Percentiles rank a stretch among this genome's conserved stretches.
Conservation (phyloP, 2,113 vertebrate genomes). For the Proterorhinus semilunaris region DNA sequence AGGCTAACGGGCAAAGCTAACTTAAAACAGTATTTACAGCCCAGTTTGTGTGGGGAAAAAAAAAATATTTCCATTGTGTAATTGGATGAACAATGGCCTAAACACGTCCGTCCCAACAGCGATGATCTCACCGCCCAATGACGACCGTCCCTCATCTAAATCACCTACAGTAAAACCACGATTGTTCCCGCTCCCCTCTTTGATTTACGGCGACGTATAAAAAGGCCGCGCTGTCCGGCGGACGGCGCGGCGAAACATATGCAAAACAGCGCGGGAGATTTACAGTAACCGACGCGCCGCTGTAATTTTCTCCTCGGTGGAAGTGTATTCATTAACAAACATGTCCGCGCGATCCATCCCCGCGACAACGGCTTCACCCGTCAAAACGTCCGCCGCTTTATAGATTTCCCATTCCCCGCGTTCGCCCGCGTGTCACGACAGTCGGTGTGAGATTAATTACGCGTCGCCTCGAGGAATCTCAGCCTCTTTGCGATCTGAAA, state of each 20-base stretch:
- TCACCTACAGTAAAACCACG: background rate
- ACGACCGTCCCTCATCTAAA: background rate
- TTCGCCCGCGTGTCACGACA: background rate
- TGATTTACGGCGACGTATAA: conserved; percentile 63
- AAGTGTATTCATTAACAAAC: conserved; percentile 15
- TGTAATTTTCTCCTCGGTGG: background rate
- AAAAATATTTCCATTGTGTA: no score
- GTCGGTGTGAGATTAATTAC: background rate
- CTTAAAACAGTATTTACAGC: no score
- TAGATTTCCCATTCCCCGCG: background rate
- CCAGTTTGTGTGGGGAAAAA: no score
- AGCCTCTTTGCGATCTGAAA: background rate
- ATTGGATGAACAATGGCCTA: no score
- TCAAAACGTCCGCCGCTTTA: background rate
- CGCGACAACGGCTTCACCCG: background rate
- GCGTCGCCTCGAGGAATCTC: background rate
- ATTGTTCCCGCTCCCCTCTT: conserved; percentile 7
- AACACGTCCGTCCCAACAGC: no score
- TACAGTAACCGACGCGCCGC: conserved; percentile 3
- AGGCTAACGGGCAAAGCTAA: no score
- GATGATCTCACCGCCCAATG: no score
- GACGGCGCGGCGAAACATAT: conserved; percentile 6
- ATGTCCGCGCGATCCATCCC: background rate
- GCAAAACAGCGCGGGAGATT: conserved; percentile 60
- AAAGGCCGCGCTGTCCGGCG: conserved; percentile 43